phyloP scores from a whole-genome alignment of 2,888 invertebrate species.

The Brachylomia viminalis region DNA sequence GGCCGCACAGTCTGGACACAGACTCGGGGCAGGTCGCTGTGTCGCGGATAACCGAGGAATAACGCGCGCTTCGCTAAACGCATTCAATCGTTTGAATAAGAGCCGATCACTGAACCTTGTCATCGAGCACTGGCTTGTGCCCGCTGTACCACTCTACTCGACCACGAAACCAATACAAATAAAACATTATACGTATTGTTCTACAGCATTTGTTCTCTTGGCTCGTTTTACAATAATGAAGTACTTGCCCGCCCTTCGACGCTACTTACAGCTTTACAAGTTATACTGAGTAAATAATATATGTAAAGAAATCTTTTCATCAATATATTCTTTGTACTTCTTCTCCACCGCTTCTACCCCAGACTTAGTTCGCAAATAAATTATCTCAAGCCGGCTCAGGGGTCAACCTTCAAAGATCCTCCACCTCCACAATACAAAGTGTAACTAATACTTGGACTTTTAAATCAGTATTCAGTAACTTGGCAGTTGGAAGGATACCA shows the following conservation, averaged over 20 bases:
- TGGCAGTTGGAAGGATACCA: not conserved
- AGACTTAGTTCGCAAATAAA: not conserved
- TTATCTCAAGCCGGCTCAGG: not conserved
- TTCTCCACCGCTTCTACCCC: too few relatives aligned
- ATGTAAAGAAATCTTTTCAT: not conserved
- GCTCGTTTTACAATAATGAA: conserved; percentile 1
- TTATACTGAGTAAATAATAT: not conserved
- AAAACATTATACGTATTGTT: not conserved
- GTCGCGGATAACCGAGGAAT: conserved; percentile 1
- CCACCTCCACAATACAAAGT: not conserved
- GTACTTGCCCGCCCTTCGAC: not conserved
- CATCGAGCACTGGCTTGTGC: not conserved
- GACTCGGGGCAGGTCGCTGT: not conserved
- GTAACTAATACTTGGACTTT: not conserved
- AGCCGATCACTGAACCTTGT: conserved; percentile 27
- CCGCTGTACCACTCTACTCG: not conserved
- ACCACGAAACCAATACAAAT: conserved; percentile 8
- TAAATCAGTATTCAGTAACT: not conserved
- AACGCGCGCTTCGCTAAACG: conserved; percentile 9
- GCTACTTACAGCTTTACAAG: conserved; percentile 11
- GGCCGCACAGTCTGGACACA: not conserved
- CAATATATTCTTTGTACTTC: not conserved
- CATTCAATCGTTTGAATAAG: conserved; percentile 15
- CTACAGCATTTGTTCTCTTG: not conserved
- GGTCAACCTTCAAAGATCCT: not conserved